Evolutionary conservation across 2,888 invertebrate genomes (phyloP).

Genomic region (Temnothorax rugatulus): DNA sequence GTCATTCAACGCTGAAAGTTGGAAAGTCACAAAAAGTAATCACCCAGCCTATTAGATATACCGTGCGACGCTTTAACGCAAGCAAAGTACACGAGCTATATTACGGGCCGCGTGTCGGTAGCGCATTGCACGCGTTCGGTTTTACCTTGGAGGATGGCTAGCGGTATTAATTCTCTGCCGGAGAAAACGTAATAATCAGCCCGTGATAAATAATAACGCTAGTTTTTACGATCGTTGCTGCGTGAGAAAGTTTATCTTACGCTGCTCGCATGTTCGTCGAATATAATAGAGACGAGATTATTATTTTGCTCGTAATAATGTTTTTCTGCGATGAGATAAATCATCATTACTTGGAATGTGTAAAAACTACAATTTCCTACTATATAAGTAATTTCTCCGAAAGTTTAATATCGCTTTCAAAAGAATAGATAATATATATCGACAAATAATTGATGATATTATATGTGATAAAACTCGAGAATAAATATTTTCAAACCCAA

Average conservation of each 20-base stretch:
- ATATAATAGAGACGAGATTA: constrained; percentile 45
- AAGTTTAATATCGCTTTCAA: background rate
- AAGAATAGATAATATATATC: background rate
- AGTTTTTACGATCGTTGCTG: constrained; percentile 33
- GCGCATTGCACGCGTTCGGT: constrained; percentile 13
- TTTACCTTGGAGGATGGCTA: constrained; percentile 26
- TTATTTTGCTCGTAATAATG: constrained; percentile 20
- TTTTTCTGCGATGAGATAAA: constrained; percentile 8
- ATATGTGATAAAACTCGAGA: background rate
- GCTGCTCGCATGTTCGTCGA: constrained; percentile 41
- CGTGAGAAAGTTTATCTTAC: constrained; percentile 55
- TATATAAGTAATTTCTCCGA: background rate
- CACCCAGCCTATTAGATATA: background rate
- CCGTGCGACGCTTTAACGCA: constrained; percentile 31
- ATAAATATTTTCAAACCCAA: background rate
- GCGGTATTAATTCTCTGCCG: constrained; percentile 32
- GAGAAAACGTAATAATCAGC: constrained; percentile 54
- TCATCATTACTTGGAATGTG: constrained; percentile 28
- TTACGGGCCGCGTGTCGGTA: constrained; percentile 1
- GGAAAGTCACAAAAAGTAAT: constrained; percentile 35
- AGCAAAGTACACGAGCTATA: background rate
- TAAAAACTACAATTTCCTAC: background rate
- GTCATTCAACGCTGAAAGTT: constrained; percentile 30
- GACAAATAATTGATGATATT: background rate
- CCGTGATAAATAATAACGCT: constrained; percentile 43